phyloP scores from a whole-genome alignment of 2,113 vertebrate species.

The Athene noctua region DNA sequence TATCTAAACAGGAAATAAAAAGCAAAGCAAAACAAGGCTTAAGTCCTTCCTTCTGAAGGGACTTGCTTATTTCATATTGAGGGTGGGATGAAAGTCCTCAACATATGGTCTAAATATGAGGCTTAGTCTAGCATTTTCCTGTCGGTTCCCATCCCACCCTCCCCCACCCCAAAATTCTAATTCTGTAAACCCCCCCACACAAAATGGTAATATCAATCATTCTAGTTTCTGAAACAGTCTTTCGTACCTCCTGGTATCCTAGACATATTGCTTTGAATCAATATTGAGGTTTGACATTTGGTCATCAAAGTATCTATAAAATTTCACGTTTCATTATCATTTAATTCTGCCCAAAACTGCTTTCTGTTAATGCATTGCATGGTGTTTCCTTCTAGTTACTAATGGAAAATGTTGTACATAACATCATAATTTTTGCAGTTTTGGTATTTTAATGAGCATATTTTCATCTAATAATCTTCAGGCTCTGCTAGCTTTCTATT shows the following conservation, averaged over 20 bases:
- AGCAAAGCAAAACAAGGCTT: neutral
- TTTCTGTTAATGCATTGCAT: neutral
- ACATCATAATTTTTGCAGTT: neutral
- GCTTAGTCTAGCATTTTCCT: neutral
- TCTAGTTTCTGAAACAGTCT: neutral
- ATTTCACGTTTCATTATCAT: neutral
- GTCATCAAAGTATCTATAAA: neutral
- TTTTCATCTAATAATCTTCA: neutral
- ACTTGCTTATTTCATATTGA: neutral
- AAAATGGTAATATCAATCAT: neutral
- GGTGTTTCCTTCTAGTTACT: neutral
- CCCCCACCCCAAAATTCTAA: neutral
- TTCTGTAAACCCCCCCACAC: neutral
- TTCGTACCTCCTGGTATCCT: neutral
- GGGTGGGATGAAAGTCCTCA: neutral
- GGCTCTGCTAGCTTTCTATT: neutral
- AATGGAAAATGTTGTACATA: neutral
- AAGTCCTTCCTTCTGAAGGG: neutral
- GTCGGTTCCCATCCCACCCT: accelerated
- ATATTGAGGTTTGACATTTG: neutral
- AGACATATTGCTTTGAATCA: neutral
- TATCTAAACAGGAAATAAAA: neutral
- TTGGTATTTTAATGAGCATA: neutral
- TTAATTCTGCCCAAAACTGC: neutral
- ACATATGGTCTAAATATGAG: neutral